Conservation (phyloP, 1,140 invertebrate species). For the silkworm (Bombyx mori) region ASM3026992v2 NC_085115.1:10961501-10962000, state of each 20-base stretch:
- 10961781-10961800: slow-evolving; percentile 74
- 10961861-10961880: slow-evolving; percentile 73
- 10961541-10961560: slow-evolving; percentile 75
- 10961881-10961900: slow-evolving; percentile 77
- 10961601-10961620: slow-evolving; percentile 75
- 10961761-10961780: slow-evolving; percentile 67
- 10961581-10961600: slow-evolving; percentile 75
- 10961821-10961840: slow-evolving; percentile 72
- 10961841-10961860: slow-evolving; percentile 71
- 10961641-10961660: slow-evolving; percentile 75
- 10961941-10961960: slow-evolving; percentile 68
- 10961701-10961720: slow-evolving; percentile 82
- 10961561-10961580: slow-evolving; percentile 80
- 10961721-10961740: slow-evolving; percentile 73
- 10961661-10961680: slow-evolving; percentile 77
- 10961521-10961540: slow-evolving; percentile 72
- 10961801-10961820: slow-evolving; percentile 75
- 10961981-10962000: slow-evolving; percentile 81
- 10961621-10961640: slow-evolving; percentile 70
- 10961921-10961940: slow-evolving; percentile 77
- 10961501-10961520: slow-evolving; percentile 74
- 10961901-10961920: slow-evolving; percentile 78
- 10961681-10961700: slow-evolving; percentile 77
- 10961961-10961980: slow-evolving; percentile 78
- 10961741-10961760: slow-evolving; percentile 52